A percentile compares a stretch with the other conserved stretches of the same genome.
Conservation (phyloP, 1,140 invertebrate genomes). For the Calliopsis andreniformis region DNA sequence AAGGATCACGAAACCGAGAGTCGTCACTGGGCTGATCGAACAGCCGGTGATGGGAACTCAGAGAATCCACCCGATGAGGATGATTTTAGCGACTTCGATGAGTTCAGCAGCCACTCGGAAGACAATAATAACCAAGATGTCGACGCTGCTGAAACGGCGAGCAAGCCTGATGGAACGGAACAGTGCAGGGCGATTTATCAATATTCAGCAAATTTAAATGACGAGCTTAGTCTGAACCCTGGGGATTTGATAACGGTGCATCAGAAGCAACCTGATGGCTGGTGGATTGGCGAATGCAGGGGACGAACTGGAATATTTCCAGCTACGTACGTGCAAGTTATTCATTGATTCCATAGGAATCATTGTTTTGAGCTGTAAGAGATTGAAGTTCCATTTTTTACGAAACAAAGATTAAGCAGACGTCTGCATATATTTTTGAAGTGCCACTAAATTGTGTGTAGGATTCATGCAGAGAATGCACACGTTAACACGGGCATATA, state of each 20-base stretch:
- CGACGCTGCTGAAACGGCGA: conserved; percentile 61
- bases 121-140: conserved; percentile 78
- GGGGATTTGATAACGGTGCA: conserved; percentile 94
- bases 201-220: conserved; percentile 92
- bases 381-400: neutral
- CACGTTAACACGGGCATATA: neutral
- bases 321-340: conserved; percentile 92
- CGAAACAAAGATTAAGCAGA: neutral
- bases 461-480: neutral
- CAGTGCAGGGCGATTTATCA: conserved; percentile 93
- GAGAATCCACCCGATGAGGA: conserved; percentile 78
- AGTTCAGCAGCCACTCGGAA: conserved; percentile 80
- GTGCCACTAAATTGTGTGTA: conserved; percentile 35
- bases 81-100: conserved; percentile 82
- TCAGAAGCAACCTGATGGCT: conserved; percentile 95
- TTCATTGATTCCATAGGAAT: conserved; percentile 62
- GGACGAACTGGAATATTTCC: conserved; percentile 95
- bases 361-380: neutral
- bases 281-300: conserved; percentile 95
- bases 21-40: conserved; percentile 87
- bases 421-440: neutral
- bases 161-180: conserved; percentile 80
- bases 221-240: conserved; percentile 91
- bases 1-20: conserved; percentile 77
- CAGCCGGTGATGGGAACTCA: conserved; percentile 91